A percentile compares a stretch with the other conserved stretches of the same genome.
phyloP scores from a whole-genome alignment of 2,888 invertebrate species.

The Horisme vitalbata region DNA sequence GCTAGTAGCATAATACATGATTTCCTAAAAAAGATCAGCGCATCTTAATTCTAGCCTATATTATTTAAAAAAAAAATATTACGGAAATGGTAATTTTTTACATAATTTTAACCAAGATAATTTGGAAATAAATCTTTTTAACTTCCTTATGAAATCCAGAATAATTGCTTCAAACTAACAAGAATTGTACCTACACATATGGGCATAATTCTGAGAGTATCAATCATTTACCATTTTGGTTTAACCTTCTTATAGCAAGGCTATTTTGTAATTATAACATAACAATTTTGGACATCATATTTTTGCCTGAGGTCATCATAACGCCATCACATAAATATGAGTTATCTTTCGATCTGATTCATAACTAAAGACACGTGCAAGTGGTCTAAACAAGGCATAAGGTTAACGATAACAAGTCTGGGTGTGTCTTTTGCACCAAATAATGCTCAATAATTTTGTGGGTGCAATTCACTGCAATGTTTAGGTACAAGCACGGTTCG shows the following conservation, averaged over 20 bases:
- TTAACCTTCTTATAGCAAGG: constrained; percentile 24
- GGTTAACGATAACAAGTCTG: constrained; percentile 74
- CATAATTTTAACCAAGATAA: too few relatives aligned
- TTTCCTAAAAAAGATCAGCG: too few relatives aligned
- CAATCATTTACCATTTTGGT: constrained; percentile 27
- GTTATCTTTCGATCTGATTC: constrained; percentile 11
- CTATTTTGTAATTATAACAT: constrained; percentile 32
- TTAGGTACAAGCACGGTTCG: constrained; percentile 3
- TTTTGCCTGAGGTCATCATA: constrained; percentile 33
- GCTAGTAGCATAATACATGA: too few relatives aligned
- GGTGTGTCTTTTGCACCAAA: constrained; percentile 78
- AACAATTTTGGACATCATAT: constrained; percentile 25
- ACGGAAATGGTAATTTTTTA: too few relatives aligned
- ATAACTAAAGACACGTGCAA: constrained; percentile 26
- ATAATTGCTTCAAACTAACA: too few relatives aligned
- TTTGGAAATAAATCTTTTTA: too few relatives aligned
- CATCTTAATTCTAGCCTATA: too few relatives aligned
- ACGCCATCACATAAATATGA: constrained; percentile 21
- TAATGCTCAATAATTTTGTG: constrained; percentile 74
- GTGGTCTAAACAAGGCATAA: constrained; percentile 62
- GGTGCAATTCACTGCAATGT: constrained; percentile 69
- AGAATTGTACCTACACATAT: constrained; percentile 7
- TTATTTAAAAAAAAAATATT: too few relatives aligned
- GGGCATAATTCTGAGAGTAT: constrained; percentile 22
- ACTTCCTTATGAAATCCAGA: too few relatives aligned